These are phyloP conservation scores for Peromyscus attwateri DNA, from an alignment of 2,797 vertebrate genomes.

Conservation along the genomic window DNA sequence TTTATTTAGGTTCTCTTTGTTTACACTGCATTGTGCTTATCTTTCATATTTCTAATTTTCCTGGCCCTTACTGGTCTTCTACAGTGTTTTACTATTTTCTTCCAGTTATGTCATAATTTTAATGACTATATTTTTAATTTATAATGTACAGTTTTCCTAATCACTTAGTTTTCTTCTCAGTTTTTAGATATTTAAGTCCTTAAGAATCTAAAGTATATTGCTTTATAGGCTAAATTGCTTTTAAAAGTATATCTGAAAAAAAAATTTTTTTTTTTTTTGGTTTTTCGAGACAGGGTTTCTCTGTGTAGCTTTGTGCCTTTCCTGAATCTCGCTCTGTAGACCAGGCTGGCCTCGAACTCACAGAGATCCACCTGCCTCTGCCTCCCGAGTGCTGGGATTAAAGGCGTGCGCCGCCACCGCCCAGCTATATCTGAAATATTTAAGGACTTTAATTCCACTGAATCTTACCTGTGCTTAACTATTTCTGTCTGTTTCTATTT, in stretches of 20 bases:
- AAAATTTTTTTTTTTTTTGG: too few relatives aligned
- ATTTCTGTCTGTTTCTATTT: background rate
- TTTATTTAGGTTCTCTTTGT: background rate
- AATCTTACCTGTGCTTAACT: background rate
- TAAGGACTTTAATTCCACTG: background rate
- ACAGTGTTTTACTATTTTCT: background rate
- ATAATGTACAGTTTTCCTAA: conserved; percentile 11
- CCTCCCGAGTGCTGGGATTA: too few relatives aligned
- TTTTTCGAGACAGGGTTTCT: too few relatives aligned
- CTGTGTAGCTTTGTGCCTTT: too few relatives aligned
- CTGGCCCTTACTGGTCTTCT: background rate
- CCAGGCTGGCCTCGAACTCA: too few relatives aligned
- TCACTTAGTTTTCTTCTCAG: background rate
- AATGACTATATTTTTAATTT: background rate
- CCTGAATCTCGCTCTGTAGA: too few relatives aligned
- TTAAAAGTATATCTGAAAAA: background rate
- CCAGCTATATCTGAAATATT: background rate
- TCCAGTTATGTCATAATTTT: background rate
- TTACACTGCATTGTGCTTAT: background rate
- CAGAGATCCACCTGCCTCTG: too few relatives aligned
- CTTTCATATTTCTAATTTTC: background rate
- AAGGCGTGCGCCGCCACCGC: too few relatives aligned
- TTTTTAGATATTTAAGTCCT: background rate
- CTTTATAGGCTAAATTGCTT: background rate
- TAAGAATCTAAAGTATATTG: conserved; percentile 7